Percentiles rank a stretch among this genome's conserved stretches.
These are phyloP conservation scores for Eledone cirrhosa DNA, from an alignment of 2,888 invertebrate genomes.

Conservation along the genomic window DNA sequence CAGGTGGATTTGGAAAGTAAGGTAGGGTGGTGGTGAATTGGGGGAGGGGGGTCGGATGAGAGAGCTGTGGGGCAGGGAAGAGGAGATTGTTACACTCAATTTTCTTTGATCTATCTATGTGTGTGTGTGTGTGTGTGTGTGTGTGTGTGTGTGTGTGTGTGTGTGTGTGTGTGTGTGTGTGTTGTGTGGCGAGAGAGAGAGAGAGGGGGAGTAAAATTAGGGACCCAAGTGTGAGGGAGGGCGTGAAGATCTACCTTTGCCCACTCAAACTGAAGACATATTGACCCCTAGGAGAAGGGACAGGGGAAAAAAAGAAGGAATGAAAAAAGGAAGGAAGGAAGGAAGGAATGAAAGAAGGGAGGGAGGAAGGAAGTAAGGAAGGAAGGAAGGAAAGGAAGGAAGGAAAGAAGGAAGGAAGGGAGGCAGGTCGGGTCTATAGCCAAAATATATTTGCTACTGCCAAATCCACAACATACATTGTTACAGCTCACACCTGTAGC, in stretches of 20 bases:
- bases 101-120: too few relatives aligned
- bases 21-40: too few relatives aligned
- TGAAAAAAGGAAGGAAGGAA: slow-evolving; percentile 22
- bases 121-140: too few relatives aligned
- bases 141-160: neutral
- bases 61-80: too few relatives aligned
- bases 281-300: neutral
- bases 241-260: too few relatives aligned
- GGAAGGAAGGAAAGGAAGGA: slow-evolving; percentile 51
- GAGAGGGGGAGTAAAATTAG: neutral
- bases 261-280: too few relatives aligned
- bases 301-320: slow-evolving; percentile 32
- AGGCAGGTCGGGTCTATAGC: neutral
- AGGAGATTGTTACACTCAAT: too few relatives aligned
- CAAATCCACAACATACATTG: too few relatives aligned
- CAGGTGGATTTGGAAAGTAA: too few relatives aligned
- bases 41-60: too few relatives aligned
- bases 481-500: too few relatives aligned
- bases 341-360: slow-evolving; percentile 26
- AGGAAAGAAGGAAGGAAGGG: neutral
- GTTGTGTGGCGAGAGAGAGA: neutral
- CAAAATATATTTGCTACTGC: too few relatives aligned
- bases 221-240: neutral
- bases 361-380: slow-evolving; percentile 24
- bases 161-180: neutral